Base-by-base conservation (phyloP, 2,888 invertebrate genomes). In the Gandaritis pyraliata region DNA sequence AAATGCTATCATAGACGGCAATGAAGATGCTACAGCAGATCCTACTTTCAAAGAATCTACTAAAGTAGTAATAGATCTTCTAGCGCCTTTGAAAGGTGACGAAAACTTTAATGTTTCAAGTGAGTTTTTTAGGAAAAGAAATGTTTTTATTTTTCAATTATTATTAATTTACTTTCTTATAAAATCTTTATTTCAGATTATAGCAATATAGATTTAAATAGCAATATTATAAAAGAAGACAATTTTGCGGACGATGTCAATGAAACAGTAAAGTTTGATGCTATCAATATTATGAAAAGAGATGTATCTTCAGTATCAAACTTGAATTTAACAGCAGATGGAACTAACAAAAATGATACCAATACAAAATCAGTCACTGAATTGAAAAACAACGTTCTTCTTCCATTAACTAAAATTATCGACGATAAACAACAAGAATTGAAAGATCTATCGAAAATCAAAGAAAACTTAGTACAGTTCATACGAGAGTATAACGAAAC, bases 371-470 rank as follows among this genome's bases (percentile, higher is more conserved):
- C 55, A n/a, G n/a, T 66, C 6, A 52, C 66, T 15, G 65, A 73
- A 48, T 46, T 83, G 18, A 74, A 72, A 29, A 59, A 74, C 0
- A 68, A 72, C 53, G 74, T 86, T 0, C 58, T 83, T 5, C 53
- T 66, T 29, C 83, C 85, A 29, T 58, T 90, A 36, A 74, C 65
- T 18, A 77, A 74, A 62, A 73, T 88, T 0, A 81, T 88, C 30
- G 65, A 68, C 23, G 76, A 79, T 10, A 87, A 84, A 68, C 64
- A 79, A 60, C 77, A 71, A 49, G 87, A 89, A 75, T 66, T 87
- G 11, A 68, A 77, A 43, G 76, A 79, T 56, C 71, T 90, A 13
- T 53, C 72, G 13, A 66, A 65, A 29, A 77, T 89, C 2, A 83
- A 71, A 72, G 71, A 75, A 29, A 81, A 80, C 39, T 66, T 88